Evolutionary conservation across 2,888 invertebrate genomes (phyloP), one percentile per base, ranked within the genome.

Genomic region (Antitype chi): DNA sequence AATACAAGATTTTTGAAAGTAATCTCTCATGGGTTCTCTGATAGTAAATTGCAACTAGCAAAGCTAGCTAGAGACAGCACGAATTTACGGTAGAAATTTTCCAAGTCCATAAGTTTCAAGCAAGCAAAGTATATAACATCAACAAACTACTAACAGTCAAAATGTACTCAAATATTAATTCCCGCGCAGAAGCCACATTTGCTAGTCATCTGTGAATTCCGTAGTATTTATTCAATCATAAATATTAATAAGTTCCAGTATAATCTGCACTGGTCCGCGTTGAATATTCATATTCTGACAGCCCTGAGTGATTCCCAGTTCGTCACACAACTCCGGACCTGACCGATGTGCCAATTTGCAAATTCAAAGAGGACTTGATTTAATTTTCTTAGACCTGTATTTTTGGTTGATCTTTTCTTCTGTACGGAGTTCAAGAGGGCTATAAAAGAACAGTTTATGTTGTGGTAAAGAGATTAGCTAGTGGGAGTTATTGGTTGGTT

Each of bases 231-330:
- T 85, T 85, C 82, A 84, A 82, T 76, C 82, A 88, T 88, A 81
- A 88, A 88, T 88, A 88, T 88, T 85, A 80, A 88, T 83, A 70
- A 78, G 72, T 68, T 68, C 25, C 80, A 49, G 76, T 59, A 80
- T 82, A 76, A 70, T 64, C 53, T 59, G 25, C 55, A 69, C 62
- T 75, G 77, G 66, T n/a, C 59, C 47, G 20, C 20, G 64, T 77
- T 88, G 87, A 88, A 88, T 88, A 88, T 88, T 86, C 86, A 88
- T 86, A 64, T 66, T 68, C 53, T 68, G 81, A 74, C 86, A 77
- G 53, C 55, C 55, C 74, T 55, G 67, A 64, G 78, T 74, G 77
- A 63, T 72, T 78, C 63, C 15, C 49, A 55, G 47, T 68, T 59
- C 57, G 71, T 69, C 70, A 72, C 53, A 69, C 60, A 28, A 68